Evolutionary conservation across 2,888 invertebrate genomes (phyloP).

Genomic region (Xanthorhoe spadicearia): DNA sequence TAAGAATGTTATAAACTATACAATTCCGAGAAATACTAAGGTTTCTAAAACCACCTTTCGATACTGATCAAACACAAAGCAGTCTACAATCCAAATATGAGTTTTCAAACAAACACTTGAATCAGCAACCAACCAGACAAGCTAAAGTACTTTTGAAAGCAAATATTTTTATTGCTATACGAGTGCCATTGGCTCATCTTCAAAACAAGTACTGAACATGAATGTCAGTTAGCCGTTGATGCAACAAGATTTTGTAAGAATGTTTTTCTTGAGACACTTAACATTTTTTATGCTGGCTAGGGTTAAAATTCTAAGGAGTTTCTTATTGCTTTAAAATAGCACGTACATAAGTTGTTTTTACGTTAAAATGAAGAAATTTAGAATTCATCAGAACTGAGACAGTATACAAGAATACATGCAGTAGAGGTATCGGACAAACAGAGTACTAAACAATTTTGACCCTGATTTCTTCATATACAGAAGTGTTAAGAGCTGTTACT

Average conservation of each 20-base stretch:
- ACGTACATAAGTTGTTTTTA: too few relatives aligned
- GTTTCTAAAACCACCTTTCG: slow-evolving; percentile 9
- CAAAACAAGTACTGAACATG: slow-evolving; percentile 37
- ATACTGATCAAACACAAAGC: slow-evolving; percentile 17
- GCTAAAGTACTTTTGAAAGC: slow-evolving; percentile 29
- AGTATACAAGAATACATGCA: not conserved
- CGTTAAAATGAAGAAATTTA: not conserved
- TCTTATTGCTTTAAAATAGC: too few relatives aligned
- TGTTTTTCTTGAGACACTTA: too few relatives aligned
- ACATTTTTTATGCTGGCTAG: too few relatives aligned
- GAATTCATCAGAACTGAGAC: not conserved
- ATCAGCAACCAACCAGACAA: slow-evolving; percentile 26
- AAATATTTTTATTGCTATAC: slow-evolving; percentile 44
- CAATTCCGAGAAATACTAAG: slow-evolving; percentile 1
- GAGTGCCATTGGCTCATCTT: slow-evolving; percentile 39
- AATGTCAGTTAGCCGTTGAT: slow-evolving; percentile 41
- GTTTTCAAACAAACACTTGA: slow-evolving; percentile 29
- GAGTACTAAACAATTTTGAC: not conserved
- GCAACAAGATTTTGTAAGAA: slow-evolving; percentile 43
- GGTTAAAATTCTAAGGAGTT: too few relatives aligned
- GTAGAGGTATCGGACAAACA: not conserved
- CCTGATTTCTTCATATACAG: not conserved
- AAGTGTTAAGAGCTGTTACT: slow-evolving; percentile 12
- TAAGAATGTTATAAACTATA: not conserved
- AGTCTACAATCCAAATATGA: slow-evolving; percentile 18